Percentiles rank a stretch among this genome's conserved stretches.
These are phyloP conservation scores for Drosophila subsilvestris DNA, from an alignment of 2,888 invertebrate species.

Conservation along the genomic window DNA sequence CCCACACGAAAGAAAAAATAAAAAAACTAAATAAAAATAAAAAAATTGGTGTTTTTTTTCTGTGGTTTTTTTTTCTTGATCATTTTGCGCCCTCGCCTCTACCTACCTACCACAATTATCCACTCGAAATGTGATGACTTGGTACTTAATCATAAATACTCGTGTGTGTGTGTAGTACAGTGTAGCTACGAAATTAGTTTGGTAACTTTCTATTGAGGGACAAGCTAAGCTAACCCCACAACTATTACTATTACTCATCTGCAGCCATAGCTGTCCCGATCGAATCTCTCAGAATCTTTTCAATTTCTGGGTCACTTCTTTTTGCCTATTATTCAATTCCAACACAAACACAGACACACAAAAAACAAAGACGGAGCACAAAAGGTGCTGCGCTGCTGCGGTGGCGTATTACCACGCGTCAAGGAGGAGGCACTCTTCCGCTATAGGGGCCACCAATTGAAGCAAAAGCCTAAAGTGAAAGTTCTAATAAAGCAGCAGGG, in stretches of 20 bases:
- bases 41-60: slow-evolving; percentile 27
- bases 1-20: slow-evolving; percentile 50
- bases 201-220: slow-evolving; percentile 39
- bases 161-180: slow-evolving; percentile 14
- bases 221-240: slow-evolving; percentile 5
- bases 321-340: slow-evolving; percentile 60
- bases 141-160: slow-evolving; percentile 25
- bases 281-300: slow-evolving; percentile 32
- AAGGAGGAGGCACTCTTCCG: slow-evolving; percentile 25
- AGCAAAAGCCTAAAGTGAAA: slow-evolving; percentile 71
- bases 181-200: slow-evolving; percentile 29
- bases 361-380: slow-evolving; percentile 6
- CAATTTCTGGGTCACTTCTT: slow-evolving; percentile 51
- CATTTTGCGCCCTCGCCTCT: slow-evolving; percentile 25
- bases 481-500: slow-evolving; percentile 64
- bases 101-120: slow-evolving; percentile 62
- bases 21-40: not conserved
- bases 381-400: slow-evolving; percentile 30
- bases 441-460: slow-evolving; percentile 44
- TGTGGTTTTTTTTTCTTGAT: slow-evolving; percentile 25
- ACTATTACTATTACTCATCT: slow-evolving; percentile 31
- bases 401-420: not conserved
- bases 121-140: slow-evolving; percentile 55
- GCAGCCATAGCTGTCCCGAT: slow-evolving; percentile 16
- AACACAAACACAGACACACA: not conserved